Conservation (phyloP, 2,888 invertebrate genomes). For the Cephus sareptanus region DNA sequence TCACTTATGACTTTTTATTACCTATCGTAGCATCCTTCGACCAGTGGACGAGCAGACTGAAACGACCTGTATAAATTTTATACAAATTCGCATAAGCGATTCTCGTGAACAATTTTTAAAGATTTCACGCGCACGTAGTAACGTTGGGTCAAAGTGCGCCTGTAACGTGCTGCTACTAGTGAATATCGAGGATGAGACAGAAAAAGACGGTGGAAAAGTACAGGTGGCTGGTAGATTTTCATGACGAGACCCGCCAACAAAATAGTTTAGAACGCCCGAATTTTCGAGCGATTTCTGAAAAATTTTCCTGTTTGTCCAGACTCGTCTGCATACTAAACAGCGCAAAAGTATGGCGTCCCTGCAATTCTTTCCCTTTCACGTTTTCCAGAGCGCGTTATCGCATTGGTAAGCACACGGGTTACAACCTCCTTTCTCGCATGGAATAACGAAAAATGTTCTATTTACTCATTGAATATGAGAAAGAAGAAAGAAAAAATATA, state of each 20-base stretch:
- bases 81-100: not conserved
- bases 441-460: not conserved
- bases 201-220: not conserved
- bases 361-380: not conserved
- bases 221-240: conserved; percentile 26
- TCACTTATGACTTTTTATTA: not conserved
- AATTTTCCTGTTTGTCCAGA: conserved; percentile 45
- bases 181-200: not conserved
- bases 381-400: not conserved
- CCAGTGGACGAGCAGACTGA: not conserved
- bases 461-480: not conserved
- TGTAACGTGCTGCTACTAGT: not conserved
- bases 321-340: conserved; percentile 46
- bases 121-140: not conserved
- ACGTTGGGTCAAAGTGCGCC: not conserved
- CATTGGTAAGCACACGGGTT: not conserved
- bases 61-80: not conserved
- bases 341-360: not conserved
- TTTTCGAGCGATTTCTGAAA: conserved; percentile 32
- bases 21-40: not conserved
- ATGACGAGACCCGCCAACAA: conserved; percentile 33
- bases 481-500: not conserved
- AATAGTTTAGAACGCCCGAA: conserved; percentile 39
- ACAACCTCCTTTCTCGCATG: not conserved
- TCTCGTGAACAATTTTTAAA: not conserved